Evolutionary conservation across 1,140 invertebrate genomes (phyloP).

Genomic region (Gerris buenoi): DNA sequence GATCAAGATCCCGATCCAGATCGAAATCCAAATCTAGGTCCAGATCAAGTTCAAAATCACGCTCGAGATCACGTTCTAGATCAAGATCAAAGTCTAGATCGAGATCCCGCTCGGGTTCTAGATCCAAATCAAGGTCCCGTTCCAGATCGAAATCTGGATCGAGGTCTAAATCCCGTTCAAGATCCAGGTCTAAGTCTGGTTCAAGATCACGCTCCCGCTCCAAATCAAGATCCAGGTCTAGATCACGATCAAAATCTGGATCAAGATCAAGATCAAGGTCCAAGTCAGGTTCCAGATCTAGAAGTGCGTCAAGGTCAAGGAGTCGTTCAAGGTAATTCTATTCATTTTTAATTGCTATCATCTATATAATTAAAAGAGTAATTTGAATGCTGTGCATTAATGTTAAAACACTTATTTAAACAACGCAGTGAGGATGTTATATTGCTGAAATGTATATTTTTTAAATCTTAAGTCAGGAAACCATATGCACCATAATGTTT

Average conservation of each 20-base stretch:
- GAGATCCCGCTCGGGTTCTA: conserved; percentile 21
- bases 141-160: conserved; percentile 23
- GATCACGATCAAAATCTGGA: conserved; percentile 26
- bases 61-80: conserved; percentile 15
- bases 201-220: conserved; percentile 18
- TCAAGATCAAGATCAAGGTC: conserved; percentile 25
- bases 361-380: no score
- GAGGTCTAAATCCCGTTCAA: conserved; percentile 26
- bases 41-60: conserved; percentile 25
- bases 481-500: no score
- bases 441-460: no score
- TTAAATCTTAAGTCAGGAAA: no score
- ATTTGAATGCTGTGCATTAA: no score
- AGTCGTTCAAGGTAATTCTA: background rate
- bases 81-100: conserved; percentile 23
- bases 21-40: background rate
- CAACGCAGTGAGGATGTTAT: no score
- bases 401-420: no score
- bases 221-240: conserved; percentile 18
- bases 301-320: conserved; percentile 19
- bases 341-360: background rate
- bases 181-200: conserved; percentile 17
- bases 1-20: background rate
- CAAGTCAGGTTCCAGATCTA: conserved; percentile 21
- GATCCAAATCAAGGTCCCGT: conserved; percentile 24